These are phyloP conservation scores for Notocelia uddmanniana DNA, from an alignment of 2,888 invertebrate species.

Conservation along the genomic window DNA sequence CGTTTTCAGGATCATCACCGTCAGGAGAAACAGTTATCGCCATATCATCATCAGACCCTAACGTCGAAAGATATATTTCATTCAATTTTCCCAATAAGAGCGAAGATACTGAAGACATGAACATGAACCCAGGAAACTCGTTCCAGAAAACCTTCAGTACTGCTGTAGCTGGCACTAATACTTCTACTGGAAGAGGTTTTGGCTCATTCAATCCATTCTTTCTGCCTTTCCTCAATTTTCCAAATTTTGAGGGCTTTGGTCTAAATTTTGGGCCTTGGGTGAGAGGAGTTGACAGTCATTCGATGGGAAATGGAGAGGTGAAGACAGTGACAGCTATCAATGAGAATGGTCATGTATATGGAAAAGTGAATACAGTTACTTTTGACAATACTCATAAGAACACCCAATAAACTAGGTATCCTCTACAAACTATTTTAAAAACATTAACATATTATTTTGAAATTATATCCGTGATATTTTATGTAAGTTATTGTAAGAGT, in stretches of 20 bases:
- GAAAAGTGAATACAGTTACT: slow-evolving; percentile 62
- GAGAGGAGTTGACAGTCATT: slow-evolving; percentile 21
- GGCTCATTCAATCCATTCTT: slow-evolving; percentile 61
- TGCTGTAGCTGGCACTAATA: slow-evolving; percentile 59
- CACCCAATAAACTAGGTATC: not conserved
- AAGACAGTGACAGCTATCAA: slow-evolving; percentile 63
- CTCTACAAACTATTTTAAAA: too few relatives aligned
- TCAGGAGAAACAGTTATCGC: slow-evolving; percentile 66
- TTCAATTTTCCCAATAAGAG: slow-evolving; percentile 46
- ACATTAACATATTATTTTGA: too few relatives aligned
- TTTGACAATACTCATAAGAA: slow-evolving; percentile 57
- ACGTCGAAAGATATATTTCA: slow-evolving; percentile 60
- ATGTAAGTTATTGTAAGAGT: too few relatives aligned
- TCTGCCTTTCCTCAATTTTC: slow-evolving; percentile 61
- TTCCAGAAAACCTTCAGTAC: slow-evolving; percentile 59
- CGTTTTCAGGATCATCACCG: slow-evolving; percentile 63
- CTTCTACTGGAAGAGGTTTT: slow-evolving; percentile 64
- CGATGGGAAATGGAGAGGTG: slow-evolving; percentile 53
- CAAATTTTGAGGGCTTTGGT: slow-evolving; percentile 58
- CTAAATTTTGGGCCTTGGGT: slow-evolving; percentile 51
- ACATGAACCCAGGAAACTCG: slow-evolving; percentile 47
- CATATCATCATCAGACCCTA: slow-evolving; percentile 68
- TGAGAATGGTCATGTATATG: slow-evolving; percentile 68
- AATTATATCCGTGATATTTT: too few relatives aligned
- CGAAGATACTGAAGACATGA: slow-evolving; percentile 50